Base-by-base conservation (phyloP, 2,113 vertebrate genomes). In the Cricetomys ansorgei region DNA sequence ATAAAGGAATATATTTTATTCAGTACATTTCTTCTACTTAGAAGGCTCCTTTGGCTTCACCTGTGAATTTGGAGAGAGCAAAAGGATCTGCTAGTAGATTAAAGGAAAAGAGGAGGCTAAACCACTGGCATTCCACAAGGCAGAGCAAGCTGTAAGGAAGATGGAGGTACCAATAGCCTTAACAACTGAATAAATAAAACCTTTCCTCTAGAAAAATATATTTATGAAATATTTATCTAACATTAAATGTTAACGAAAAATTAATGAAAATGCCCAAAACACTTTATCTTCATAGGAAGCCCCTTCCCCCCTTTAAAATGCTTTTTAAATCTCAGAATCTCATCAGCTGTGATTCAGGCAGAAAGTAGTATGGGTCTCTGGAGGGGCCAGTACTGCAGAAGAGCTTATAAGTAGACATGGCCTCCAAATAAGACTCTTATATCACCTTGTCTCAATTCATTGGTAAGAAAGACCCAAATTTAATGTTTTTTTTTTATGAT, bases 221-320 rank as follows among this genome's bases (percentile, higher is more conserved):
- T 13, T 23, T 88, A 76, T 97, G 80, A 97, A 96, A 91, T 96
- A 94, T 89, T 94, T 92, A 95, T 88, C 72, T 94, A 86, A 57
- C 50, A 90, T 97, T 97, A 97, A 89, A 92, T 86, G 92, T 95
- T 97, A 97, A 91, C 17, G 90, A 53, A 50, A 72, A 95, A 96
- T 95, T 94, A 97, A 95, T 91, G 77, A 97, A 96, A 97, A 94
- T 48, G 92, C 69, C 53, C 2, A 0, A 89, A 89, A 92, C 9
- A 72, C 53, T 88, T 96, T 90, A 50, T 93, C 95, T 86, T 65
- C 91, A 16, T 89, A 89, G 83, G 77, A 91, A 81, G 34, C 43
- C 64, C 69, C 76, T 45, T 29, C 9, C 6, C 31, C 10, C 23
- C 43, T 95, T 87, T 70, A 76, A 97, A 96, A 87, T 57, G 67